Percentiles rank a stretch among this genome's conserved stretches.
These are phyloP conservation scores for Thunnus thynnus DNA, from an alignment of 2,113 vertebrate species.

Conservation along the genomic window DNA sequence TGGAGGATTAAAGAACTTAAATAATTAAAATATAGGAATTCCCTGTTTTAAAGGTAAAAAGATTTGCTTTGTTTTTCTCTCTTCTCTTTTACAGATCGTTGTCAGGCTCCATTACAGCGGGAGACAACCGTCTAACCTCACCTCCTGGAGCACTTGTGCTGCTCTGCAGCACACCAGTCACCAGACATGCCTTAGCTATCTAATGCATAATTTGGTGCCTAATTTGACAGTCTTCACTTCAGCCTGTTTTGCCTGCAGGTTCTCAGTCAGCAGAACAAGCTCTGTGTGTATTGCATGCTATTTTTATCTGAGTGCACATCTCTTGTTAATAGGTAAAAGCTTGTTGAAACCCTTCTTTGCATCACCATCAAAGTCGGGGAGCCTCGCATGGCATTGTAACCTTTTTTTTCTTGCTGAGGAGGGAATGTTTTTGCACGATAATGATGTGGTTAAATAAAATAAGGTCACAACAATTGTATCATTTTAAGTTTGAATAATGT, in stretches of 20 bases:
- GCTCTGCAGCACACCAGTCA: conserved; percentile 60
- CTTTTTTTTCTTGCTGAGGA: neutral
- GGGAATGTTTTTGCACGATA: neutral
- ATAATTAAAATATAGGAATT: conserved; percentile 5
- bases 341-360: conserved; percentile 59
- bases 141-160: conserved; percentile 44
- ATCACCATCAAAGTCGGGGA: conserved; percentile 58
- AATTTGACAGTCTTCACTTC: conserved; percentile 76
- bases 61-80: conserved; percentile 21
- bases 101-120: conserved; percentile 59
- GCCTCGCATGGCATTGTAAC: conserved; percentile 26
- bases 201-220: conserved; percentile 76
- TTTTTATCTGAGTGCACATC: conserved; percentile 69
- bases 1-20: neutral
- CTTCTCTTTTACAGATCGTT: conserved; percentile 42
- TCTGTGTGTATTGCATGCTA: conserved; percentile 54
- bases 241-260: conserved; percentile 56
- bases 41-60: conserved; percentile 17
- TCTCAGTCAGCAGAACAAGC: conserved; percentile 70
- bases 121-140: conserved; percentile 55
- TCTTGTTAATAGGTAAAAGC: conserved; percentile 66
- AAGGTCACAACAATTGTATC: conserved; percentile 7
- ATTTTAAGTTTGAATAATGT: conserved; percentile 7
- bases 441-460: conserved; percentile 36
- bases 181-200: conserved; percentile 61